A percentile compares a stretch with the other conserved stretches of the same genome.
phyloP scores from a whole-genome alignment of 2,797 vertebrate genomes.

The Poeciliopsis paucimaculata region DNA sequence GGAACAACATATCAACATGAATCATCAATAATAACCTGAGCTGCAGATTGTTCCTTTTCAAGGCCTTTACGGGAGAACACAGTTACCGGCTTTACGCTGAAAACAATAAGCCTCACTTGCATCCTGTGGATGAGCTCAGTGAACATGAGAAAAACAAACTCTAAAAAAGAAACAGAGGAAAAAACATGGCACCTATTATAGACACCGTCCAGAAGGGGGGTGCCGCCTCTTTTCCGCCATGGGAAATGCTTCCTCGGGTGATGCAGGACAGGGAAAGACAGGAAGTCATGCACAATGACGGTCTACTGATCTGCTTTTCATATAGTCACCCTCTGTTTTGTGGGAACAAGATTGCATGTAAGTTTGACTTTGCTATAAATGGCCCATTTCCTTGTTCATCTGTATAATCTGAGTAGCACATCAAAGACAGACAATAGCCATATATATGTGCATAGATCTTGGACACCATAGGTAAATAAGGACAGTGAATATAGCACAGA shows the following conservation, averaged over 20 bases:
- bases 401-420: slow-evolving; percentile 24
- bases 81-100: slow-evolving; percentile 24
- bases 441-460: not conserved
- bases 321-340: slow-evolving; percentile 56
- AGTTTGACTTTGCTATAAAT: slow-evolving; percentile 65
- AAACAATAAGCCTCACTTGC: slow-evolving; percentile 27
- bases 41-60: slow-evolving; percentile 55
- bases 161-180: slow-evolving; percentile 1
- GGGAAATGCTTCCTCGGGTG: slow-evolving; percentile 58
- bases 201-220: slow-evolving; percentile 30
- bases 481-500: not conserved
- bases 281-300: slow-evolving; percentile 76
- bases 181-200: slow-evolving; percentile 5
- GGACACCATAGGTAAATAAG: not conserved
- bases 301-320: slow-evolving; percentile 65
- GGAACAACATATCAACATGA: slow-evolving; percentile 13
- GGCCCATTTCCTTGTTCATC: slow-evolving; percentile 59
- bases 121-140: slow-evolving; percentile 24
- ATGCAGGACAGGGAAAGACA: slow-evolving; percentile 70
- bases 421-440: slow-evolving; percentile 4
- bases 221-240: slow-evolving; percentile 36
- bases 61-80: slow-evolving; percentile 43
- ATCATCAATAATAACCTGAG: slow-evolving; percentile 41
- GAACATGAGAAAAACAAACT: slow-evolving; percentile 14
- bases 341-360: slow-evolving; percentile 65